Evolutionary conservation across 2,113 vertebrate species (phyloP).

Genomic region (Ctenomys sociabilis): DNA sequence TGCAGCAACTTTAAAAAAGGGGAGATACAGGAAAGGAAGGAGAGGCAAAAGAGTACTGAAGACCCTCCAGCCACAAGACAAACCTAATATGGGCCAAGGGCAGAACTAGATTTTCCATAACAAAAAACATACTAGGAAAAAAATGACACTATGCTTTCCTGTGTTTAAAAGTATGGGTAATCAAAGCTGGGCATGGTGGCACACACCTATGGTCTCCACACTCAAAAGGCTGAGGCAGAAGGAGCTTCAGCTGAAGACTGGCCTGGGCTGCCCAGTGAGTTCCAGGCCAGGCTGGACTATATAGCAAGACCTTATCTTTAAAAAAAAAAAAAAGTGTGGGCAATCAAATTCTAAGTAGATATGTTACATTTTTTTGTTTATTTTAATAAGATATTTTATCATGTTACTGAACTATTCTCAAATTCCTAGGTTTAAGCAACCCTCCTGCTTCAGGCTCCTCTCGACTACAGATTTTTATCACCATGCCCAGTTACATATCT

Average conservation of each 20-base stretch:
- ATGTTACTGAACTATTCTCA: neutral
- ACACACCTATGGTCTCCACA: neutral
- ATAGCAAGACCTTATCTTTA: neutral
- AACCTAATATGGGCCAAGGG: neutral
- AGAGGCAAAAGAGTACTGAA: neutral
- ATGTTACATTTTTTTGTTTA: neutral
- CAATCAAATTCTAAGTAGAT: neutral
- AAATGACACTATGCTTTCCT: neutral
- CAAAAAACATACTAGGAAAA: constrained; percentile 19
- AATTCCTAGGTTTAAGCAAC: neutral
- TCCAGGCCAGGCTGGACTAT: neutral
- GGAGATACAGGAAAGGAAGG: neutral
- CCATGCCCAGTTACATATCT: neutral
- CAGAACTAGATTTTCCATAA: neutral
- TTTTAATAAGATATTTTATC: neutral
- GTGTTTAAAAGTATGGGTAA: neutral
- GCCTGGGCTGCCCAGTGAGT: neutral
- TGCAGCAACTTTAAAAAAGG: neutral
- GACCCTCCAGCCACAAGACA: neutral
- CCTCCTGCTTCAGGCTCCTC: neutral
- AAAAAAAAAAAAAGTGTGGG: neutral
- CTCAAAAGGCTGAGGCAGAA: neutral
- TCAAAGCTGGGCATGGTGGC: neutral
- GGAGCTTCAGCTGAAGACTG: neutral
- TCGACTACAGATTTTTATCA: neutral